Conservation (phyloP, 2,113 vertebrate species). For the Tretioscincus oriximinensis region DNA sequence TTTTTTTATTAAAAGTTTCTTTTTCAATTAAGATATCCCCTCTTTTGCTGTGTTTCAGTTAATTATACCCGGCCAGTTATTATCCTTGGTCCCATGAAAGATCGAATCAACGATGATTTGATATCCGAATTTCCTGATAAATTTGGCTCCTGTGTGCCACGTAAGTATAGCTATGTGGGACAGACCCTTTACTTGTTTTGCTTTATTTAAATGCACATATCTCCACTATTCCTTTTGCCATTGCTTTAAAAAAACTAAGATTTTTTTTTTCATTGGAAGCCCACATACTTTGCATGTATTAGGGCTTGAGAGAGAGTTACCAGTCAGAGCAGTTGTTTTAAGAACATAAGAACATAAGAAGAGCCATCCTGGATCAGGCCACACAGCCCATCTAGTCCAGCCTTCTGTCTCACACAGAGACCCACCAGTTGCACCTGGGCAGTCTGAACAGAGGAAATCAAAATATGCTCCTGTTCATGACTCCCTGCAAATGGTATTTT, state of each 20-base stretch:
- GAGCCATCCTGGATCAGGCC: too few species aligned
- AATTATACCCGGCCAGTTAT: constrained; percentile 93
- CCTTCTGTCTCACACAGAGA: too few species aligned
- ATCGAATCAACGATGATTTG: constrained; percentile 95
- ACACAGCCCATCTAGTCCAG: too few species aligned
- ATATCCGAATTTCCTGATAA: constrained; percentile 98
- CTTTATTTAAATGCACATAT: not conserved
- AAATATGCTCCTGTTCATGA: too few species aligned
- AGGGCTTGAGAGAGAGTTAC: not conserved
- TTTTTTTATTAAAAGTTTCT: not conserved
- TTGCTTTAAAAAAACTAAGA: too few species aligned
- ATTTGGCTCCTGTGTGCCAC: constrained; percentile 96
- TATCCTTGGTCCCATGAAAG: constrained; percentile 97
- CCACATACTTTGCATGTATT: not conserved
- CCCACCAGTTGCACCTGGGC: too few species aligned
- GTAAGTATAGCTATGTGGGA: constrained; percentile 77
- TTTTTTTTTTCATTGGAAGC: not conserved
- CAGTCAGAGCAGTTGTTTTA: not conserved
- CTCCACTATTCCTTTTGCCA: too few species aligned
- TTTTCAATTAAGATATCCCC: constrained; percentile 17
- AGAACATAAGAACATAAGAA: too few species aligned
- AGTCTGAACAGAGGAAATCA: too few species aligned
- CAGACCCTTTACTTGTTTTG: not conserved
- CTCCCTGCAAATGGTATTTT: too few species aligned
- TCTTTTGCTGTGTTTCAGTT: constrained; percentile 75